Evolutionary conservation across 2,797 vertebrate species (phyloP), one percentile per base, ranked within the genome.

Genomic region (Diglossa cyanea): DNA sequence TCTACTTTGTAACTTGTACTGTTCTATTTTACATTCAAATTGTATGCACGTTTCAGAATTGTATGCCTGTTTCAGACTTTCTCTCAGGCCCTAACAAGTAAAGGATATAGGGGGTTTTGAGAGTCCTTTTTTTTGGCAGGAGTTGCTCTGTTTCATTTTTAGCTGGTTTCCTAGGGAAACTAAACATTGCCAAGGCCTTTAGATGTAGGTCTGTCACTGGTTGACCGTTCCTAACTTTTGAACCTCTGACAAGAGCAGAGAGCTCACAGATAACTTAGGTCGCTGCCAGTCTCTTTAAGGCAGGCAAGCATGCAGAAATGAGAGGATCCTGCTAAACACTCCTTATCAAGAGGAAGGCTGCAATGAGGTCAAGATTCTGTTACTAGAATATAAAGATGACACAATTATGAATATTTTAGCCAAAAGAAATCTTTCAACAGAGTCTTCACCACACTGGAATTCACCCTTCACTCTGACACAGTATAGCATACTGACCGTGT

Each of bases 111-210:
- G 11, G 11, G 23, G 15, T 6, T 74, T 63, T 40, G 15, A 83
- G 60, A 73, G 7, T 8, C 7, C 8, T 53, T 50, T 72, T 45
- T 67, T 60, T 58, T 58, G 16, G 20, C 44, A 63, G 37, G 10
- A 73, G 25, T 45, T 66, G 26, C 39, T 83, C 48, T 44, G 15
- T 42, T 95, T 86, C 28, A n/a, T 51, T 90, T 93, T 71, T 17
- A 60, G 33, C 13, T 63, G 44, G 76, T 88, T 93, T 90, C 57
- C 53, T 37, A 37, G 37, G 57, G 58, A 72, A 93, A 88, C 35
- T 11, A 76, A 90, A 63, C 11, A 50, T 3, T 66, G 30, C 21
- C 67, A 79, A 48, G 54, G 51, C 37, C 57, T 77, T 86, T 77
- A 57, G 70, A 53, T 53, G 28, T 14, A 58, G 33, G 20, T 90